These are phyloP conservation scores for Drosophila paulistorum DNA, from an alignment of 1,140 invertebrate genomes.

Conservation along the genomic window DNA sequence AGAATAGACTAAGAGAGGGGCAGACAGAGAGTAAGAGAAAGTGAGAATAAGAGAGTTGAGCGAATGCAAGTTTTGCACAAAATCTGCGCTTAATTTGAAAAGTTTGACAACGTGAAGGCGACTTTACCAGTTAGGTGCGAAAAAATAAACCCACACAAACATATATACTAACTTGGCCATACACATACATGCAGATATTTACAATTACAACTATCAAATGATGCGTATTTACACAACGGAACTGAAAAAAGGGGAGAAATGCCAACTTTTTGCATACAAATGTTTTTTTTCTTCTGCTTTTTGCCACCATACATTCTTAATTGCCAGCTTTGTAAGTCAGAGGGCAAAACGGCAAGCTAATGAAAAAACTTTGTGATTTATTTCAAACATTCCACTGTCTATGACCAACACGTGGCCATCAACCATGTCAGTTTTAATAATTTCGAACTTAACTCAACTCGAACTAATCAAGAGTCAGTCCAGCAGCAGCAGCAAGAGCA, in stretches of 20 bases:
- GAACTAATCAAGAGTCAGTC: constrained; percentile 70
- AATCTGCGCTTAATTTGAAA: constrained; percentile 81
- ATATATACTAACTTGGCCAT: constrained; percentile 20
- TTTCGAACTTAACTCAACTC: constrained; percentile 51
- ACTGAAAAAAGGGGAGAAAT: constrained; percentile 2
- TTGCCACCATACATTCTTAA: constrained; percentile 50
- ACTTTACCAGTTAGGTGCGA: constrained; percentile 14
- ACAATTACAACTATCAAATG: constrained; percentile 38
- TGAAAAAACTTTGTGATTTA: constrained; percentile 75
- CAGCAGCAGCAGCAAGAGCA: background rate
- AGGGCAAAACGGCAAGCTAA: constrained; percentile 47
- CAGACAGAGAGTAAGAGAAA: background rate
- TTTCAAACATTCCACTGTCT: constrained; percentile 43
- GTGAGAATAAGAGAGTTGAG: constrained; percentile 6
- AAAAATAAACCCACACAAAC: constrained; percentile 32
- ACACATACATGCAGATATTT: background rate
- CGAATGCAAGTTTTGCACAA: constrained; percentile 34
- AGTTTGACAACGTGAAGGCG: constrained; percentile 58
- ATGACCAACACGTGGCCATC: constrained; percentile 44
- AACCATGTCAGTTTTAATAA: constrained; percentile 67
- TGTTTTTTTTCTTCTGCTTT: constrained; percentile 13
- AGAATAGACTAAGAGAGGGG: background rate
- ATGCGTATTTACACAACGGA: constrained; percentile 28
- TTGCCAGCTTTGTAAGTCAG: constrained; percentile 53
- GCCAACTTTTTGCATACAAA: constrained; percentile 72